phyloP scores from a whole-genome alignment of 2,113 vertebrate genomes.

The Greenwoodochromis staneri region DNA sequence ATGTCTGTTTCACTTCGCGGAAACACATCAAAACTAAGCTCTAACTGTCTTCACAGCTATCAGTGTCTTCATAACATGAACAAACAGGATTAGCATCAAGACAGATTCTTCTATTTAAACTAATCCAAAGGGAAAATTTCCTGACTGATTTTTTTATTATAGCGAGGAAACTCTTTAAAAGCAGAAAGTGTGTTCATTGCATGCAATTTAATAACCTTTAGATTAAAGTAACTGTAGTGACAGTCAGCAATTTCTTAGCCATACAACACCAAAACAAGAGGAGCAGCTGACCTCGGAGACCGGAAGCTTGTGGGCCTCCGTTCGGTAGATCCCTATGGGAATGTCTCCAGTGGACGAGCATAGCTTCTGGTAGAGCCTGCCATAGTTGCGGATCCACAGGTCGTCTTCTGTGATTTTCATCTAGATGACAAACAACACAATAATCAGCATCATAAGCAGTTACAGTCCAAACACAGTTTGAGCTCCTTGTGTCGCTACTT shows the following conservation, averaged over 20 bases:
- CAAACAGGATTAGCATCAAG: neutral
- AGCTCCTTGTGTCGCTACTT: conserved; percentile 28
- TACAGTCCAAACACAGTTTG: neutral
- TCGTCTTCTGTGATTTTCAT: conserved; percentile 80
- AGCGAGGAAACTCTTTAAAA: neutral
- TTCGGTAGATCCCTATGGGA: conserved; percentile 80
- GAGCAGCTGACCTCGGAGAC: conserved; percentile 70
- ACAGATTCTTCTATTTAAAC: neutral
- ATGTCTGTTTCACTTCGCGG: neutral
- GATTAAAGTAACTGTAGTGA: neutral
- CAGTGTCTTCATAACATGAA: neutral
- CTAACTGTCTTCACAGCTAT: neutral
- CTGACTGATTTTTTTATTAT: neutral
- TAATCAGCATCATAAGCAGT: neutral
- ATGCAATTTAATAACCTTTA: neutral
- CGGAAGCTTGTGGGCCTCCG: conserved; percentile 73
- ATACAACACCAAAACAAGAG: neutral
- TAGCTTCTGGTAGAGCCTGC: conserved; percentile 77
- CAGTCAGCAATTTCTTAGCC: neutral
- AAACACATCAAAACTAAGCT: neutral
- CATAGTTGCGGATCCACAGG: conserved; percentile 78
- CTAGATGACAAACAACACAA: conserved; percentile 38
- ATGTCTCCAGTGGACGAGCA: conserved; percentile 79
- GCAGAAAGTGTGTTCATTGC: neutral
- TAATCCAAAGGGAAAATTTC: neutral